Base-by-base conservation (phyloP, 2,888 invertebrate genomes). In the Argyra leucocephala region DNA sequence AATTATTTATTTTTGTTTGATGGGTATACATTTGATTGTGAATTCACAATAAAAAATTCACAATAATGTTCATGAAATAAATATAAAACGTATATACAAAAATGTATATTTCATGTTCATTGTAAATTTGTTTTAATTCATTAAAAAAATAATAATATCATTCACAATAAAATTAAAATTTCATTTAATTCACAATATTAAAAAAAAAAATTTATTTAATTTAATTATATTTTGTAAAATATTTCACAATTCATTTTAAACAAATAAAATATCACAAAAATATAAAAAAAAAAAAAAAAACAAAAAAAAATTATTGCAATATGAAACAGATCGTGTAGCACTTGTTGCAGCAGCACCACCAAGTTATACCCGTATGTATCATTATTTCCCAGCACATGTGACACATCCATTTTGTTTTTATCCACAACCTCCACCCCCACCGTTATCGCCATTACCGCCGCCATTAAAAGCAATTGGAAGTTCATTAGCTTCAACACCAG, bases 271-370 rank as follows among this genome's bases (percentile, higher is more conserved):
- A n/a, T n/a, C n/a, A n/a, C n/a, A n/a, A n/a, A 61, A 63, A 63
- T 64, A 61, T 36, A 59, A 65, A 65, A 23, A 62, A 63, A 63
- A 18, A 61, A 37, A 64, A 63, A 64, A 62, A 62, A 62, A 65
- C 26, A 64, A 61, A 61, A 67, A 61, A 21, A 67, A 66, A 64
- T 65, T 63, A 66, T 66, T 64, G 60, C 37, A 66, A 58, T 61
- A 74, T 76, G n/a, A 81, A 80, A 72, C 81, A 87, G 86, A 87
- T 84, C 84, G 84, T 71, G 83, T 86, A 75, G 85, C 85, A 71
- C 80, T 86, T 74, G 84, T 84, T 71, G 82, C 82, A 69, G 82
- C 84, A 71, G 82, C 84, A 73, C 84, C 84, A 71, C 84, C 84
- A 71, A 84, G 83, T 76, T 85, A 85, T 80, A 83, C 83, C 76